These are phyloP conservation scores for Camponotus floridanus DNA, from an alignment of 1,140 invertebrate genomes.

Conservation along the genomic window DNA sequence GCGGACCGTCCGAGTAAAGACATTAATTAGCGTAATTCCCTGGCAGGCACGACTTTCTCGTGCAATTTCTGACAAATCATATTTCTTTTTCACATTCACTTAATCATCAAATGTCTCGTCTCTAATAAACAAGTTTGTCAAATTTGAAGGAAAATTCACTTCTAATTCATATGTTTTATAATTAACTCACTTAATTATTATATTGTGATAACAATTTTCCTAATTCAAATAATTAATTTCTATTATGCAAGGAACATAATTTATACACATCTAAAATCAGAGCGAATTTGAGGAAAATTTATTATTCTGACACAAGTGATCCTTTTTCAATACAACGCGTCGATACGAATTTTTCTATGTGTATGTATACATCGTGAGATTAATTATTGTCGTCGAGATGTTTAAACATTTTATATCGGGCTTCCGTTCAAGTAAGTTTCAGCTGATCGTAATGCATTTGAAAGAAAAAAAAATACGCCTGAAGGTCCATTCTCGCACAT, in stretches of 20 bases:
- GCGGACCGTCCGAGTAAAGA: constrained; percentile 54
- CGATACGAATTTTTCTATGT: constrained; percentile 68
- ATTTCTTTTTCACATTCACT: constrained; percentile 31
- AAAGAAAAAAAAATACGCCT: background rate
- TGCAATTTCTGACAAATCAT: constrained; percentile 29
- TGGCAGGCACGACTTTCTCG: constrained; percentile 2
- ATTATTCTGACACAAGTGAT: constrained; percentile 71
- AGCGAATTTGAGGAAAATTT: constrained; percentile 38
- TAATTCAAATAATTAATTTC: background rate
- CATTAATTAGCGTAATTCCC: constrained; percentile 50
- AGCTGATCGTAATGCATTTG: constrained; percentile 20
- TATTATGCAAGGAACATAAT: background rate
- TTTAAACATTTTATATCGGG: constrained; percentile 60
- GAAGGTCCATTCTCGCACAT: background rate
- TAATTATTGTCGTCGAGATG: constrained; percentile 25
- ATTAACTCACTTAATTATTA: background rate
- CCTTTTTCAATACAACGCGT: constrained; percentile 63
- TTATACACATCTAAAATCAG: background rate
- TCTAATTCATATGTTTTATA: constrained; percentile 11
- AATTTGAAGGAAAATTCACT: constrained; percentile 65
- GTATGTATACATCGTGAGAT: background rate
- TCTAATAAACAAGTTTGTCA: constrained; percentile 65
- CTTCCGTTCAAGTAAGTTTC: constrained; percentile 65
- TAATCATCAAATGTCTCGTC: constrained; percentile 49
- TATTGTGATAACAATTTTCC: background rate